These are phyloP conservation scores for Sylvilagus bachmani DNA, from an alignment of 2,113 vertebrate species.

Conservation along the genomic window DNA sequence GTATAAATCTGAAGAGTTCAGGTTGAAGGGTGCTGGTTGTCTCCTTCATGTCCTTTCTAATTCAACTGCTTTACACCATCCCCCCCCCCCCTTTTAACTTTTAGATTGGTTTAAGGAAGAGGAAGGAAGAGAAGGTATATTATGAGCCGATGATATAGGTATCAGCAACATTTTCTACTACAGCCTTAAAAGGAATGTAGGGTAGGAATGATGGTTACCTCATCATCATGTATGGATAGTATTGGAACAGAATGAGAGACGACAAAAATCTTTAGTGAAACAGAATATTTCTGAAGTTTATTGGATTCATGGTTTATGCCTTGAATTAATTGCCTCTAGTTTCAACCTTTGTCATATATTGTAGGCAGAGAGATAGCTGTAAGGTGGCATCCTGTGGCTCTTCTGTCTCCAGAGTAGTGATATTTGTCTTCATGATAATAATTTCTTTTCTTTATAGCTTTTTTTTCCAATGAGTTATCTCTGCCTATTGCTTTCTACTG, in stretches of 20 bases:
- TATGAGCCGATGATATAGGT: background rate
- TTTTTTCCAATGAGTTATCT: constrained; percentile 43
- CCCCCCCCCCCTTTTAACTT: too few species aligned
- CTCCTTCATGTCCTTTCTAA: background rate
- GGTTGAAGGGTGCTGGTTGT: background rate
- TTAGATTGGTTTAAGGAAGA: background rate
- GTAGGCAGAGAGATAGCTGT: background rate
- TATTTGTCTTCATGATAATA: constrained; percentile 52
- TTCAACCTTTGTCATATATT: constrained; percentile 3
- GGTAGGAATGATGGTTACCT: background rate
- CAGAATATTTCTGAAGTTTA: constrained; percentile 34
- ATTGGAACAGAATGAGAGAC: constrained; percentile 26
- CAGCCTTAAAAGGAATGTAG: background rate
- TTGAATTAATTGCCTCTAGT: constrained; percentile 11
- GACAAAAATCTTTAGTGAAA: background rate
- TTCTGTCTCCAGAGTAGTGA: constrained; percentile 18
- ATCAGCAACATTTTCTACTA: constrained; percentile 26
- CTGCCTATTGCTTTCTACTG: constrained; percentile 56
- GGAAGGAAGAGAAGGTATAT: background rate
- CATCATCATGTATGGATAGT: background rate
- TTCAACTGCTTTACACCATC: background rate
- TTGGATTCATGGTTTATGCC: background rate
- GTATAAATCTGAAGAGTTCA: background rate
- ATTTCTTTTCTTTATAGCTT: constrained; percentile 52
- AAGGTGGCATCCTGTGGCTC: background rate